Evolutionary conservation across 2,888 invertebrate species (phyloP).

Genomic region (Sphaerophoria taeniata): DNA sequence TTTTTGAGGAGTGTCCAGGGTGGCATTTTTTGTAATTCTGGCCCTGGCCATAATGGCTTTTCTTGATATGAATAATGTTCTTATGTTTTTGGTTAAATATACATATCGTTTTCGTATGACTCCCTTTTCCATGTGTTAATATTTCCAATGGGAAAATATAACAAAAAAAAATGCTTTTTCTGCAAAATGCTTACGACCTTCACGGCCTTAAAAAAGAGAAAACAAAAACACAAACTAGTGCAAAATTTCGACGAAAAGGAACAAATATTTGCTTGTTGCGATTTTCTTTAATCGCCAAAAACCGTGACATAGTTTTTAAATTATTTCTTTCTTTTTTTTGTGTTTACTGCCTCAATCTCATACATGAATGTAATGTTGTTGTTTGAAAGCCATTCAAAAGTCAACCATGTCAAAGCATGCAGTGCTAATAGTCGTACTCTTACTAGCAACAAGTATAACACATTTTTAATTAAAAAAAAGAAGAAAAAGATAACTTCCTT

Average conservation of each 20-base stretch:
- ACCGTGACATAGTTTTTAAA: slow-evolving; percentile 1
- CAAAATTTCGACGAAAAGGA: neutral
- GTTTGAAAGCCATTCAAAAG: slow-evolving; percentile 3
- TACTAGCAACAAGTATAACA: slow-evolving; percentile 23
- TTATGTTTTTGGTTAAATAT: too few species aligned
- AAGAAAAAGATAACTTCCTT: too few species aligned
- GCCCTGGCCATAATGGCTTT: too few species aligned
- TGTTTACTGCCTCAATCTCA: neutral
- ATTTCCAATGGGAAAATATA: too few species aligned
- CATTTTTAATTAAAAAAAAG: neutral
- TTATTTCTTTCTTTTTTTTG: slow-evolving; percentile 9
- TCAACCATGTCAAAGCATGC: slow-evolving; percentile 27
- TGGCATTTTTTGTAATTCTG: too few species aligned
- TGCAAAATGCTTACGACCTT: neutral
- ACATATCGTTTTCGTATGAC: too few species aligned
- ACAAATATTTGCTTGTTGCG: neutral
- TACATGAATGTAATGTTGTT: neutral
- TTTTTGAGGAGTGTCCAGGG: too few species aligned
- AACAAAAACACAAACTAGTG: neutral
- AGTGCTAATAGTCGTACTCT: slow-evolving; percentile 17
- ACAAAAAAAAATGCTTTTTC: too few species aligned
- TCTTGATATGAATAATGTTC: too few species aligned
- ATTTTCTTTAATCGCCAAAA: neutral
- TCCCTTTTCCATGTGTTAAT: too few species aligned
- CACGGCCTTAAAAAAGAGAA: neutral